Base-by-base conservation (phyloP, 2,797 vertebrate species). In the Avahi laniger region DNA sequence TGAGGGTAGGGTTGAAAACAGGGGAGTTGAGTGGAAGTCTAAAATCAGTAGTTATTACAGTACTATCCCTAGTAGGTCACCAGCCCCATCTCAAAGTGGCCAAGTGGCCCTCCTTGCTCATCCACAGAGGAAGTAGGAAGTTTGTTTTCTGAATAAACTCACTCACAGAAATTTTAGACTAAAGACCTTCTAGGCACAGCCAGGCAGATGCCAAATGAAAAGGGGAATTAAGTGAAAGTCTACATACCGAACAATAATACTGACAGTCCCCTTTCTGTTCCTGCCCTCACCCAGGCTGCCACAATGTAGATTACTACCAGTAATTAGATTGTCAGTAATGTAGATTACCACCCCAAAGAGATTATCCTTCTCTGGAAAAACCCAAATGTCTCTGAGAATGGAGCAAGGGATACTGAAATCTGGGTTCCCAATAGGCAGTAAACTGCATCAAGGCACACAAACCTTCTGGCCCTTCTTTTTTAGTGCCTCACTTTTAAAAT, bases 311-410 rank as follows among this genome's bases (percentile, higher is more conserved):
- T 52, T 65, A 87, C 8, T 43, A 43, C 41, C 41, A 43, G 41
- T 43, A 43, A 43, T 43, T 43, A 43, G 41, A 43, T 43, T 43
- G 41, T 43, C 41, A 43, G 41, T 67, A 86, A 73, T 48, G 24
- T 33, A 94, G 20, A 46, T 52, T 65, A 87, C 8, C 7, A 43
- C 41, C 30, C 41, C 33, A 33, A 65, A 59, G 54, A 75, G 41
- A 59, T 38, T 88, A 89, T n/a, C 59, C 70, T 93, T 83, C 61
- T 70, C 41, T 80, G 50, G 63, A 89, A 89, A 89, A 92, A 83
- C 28, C 33, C 75, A 70, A 83, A 65, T 35, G 33, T 79, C 50
- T 50, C 65, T 48, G 30, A 88, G 48, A 79, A 89, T 75, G 93
- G 18, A 84, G 15, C 43, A 57, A 4, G 33, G 54, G 33, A 57